These are phyloP conservation scores for Melinaea marsaeus DNA, from an alignment of 2,888 invertebrate genomes.

Conservation along the genomic window DNA sequence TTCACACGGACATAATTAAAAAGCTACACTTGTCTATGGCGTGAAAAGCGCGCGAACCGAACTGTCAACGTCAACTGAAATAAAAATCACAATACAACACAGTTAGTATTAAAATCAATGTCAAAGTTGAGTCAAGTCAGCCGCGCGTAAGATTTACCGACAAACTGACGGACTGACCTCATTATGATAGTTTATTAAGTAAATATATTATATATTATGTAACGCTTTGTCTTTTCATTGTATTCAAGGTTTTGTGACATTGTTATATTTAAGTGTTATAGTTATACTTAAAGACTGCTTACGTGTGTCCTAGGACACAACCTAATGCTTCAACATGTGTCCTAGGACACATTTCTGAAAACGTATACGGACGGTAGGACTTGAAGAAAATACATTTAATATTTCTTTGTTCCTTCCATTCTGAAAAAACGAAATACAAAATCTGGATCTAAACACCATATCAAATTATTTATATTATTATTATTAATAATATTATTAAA, in stretches of 20 bases:
- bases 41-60: conserved; percentile 49
- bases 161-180: conserved; percentile 15
- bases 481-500: no score
- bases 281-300: no score
- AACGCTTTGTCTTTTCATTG: no score
- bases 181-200: conserved; percentile 20
- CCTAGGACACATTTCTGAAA: background rate
- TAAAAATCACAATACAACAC: conserved; percentile 32
- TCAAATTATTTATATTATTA: no score
- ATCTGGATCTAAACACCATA: no score
- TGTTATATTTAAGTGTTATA: no score
- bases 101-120: conserved; percentile 30
- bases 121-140: conserved; percentile 37
- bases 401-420: background rate
- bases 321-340: no score
- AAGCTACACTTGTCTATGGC: conserved; percentile 26
- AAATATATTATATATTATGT: background rate
- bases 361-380: no score
- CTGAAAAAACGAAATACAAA: no score
- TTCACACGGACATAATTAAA: conserved; percentile 25
- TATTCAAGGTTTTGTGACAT: no score
- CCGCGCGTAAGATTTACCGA: conserved; percentile 19
- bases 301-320: no score
- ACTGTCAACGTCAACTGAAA: conserved; percentile 38
- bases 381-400: no score